phyloP scores from a whole-genome alignment of 2,888 invertebrate genomes.

The Luffia ferchaultella region DNA sequence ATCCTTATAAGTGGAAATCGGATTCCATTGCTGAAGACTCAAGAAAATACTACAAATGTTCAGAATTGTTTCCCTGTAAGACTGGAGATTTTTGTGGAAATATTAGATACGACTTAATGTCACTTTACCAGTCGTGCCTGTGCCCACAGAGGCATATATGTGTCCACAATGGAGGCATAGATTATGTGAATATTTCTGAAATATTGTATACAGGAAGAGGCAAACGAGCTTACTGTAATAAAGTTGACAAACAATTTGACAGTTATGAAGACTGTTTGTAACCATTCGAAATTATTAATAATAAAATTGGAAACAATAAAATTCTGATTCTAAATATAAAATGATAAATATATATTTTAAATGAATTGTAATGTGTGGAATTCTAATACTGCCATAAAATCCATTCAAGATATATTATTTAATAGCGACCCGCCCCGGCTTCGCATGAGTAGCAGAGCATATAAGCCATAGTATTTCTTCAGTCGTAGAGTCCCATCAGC shows the following conservation, averaged over 20 bases:
- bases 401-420: no score
- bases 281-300: no score
- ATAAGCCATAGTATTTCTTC: no score
- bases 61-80: conserved; percentile 56
- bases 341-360: no score
- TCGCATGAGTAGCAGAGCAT: no score
- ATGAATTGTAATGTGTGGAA: no score
- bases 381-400: no score
- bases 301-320: no score
- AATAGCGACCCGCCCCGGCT: no score
- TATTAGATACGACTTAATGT: conserved; percentile 63
- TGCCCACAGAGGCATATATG: conserved; percentile 70
- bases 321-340: no score
- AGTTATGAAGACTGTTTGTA: conserved; percentile 36
- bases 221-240: conserved; percentile 63
- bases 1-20: conserved; percentile 59
- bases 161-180: conserved; percentile 53
- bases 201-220: conserved; percentile 64
- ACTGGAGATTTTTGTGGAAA: conserved; percentile 69
- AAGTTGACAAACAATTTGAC: conserved; percentile 22
- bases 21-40: conserved; percentile 23
- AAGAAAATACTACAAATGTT: conserved; percentile 46
- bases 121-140: conserved; percentile 69
- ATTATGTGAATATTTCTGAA: conserved; percentile 52
- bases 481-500: no score